Conservation (phyloP, 2,888 invertebrate genomes). For the Dugesia japonica region DNA sequence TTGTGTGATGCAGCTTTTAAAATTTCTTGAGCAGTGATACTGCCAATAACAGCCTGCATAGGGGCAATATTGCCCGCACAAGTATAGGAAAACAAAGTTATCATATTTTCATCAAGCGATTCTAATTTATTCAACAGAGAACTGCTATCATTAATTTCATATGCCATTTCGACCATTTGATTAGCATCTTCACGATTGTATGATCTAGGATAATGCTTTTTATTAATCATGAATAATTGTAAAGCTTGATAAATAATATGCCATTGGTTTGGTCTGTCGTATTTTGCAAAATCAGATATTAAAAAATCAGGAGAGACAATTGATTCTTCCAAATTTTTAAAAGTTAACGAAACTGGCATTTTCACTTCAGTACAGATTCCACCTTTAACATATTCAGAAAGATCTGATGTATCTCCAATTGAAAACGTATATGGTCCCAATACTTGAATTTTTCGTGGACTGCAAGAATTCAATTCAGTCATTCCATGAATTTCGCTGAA, state of each 20-base stretch:
- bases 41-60: too few relatives aligned
- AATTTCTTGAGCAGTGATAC: too few relatives aligned
- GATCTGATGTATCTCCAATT: conserved; percentile 71
- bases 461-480: conserved; percentile 74
- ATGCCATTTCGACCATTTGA: too few relatives aligned
- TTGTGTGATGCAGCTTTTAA: too few relatives aligned
- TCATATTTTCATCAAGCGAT: too few relatives aligned
- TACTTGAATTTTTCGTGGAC: conserved; percentile 75
- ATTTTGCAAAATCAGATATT: conserved; percentile 77
- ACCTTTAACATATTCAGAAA: conserved; percentile 66
- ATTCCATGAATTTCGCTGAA: conserved; percentile 90
- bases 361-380: conserved; percentile 88
- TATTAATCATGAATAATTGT: too few relatives aligned
- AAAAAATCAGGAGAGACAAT: conserved; percentile 66
- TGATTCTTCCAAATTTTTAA: conserved; percentile 62
- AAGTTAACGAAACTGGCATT: conserved; percentile 64
- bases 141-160: too few relatives aligned
- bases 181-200: too few relatives aligned
- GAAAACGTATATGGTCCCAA: conserved; percentile 73
- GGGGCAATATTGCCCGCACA: too few relatives aligned
- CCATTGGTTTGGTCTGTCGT: conserved; percentile 70
- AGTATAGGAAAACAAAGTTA: too few relatives aligned
- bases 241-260: conserved; percentile 72
- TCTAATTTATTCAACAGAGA: too few relatives aligned
- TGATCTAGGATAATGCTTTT: too few relatives aligned